A percentile compares a stretch with the other conserved stretches of the same genome.
phyloP scores from a whole-genome alignment of 2,113 vertebrate genomes.

The cattle (Bos taurus) region ARS-UCD2.0 NC_037338.1:31690001-31690500 shows the following conservation, averaged over 20 bases:
- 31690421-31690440: slow-evolving; percentile 60
- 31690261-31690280: slow-evolving; percentile 5
- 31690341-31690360: neutral
- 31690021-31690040: neutral
- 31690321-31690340: neutral
- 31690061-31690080: neutral
- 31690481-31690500: slow-evolving; percentile 75
- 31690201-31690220: slow-evolving; percentile 9
- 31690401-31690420: slow-evolving; percentile 73
- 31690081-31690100: slow-evolving; percentile 45
- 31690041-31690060: neutral
- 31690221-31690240: neutral
- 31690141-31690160: slow-evolving; percentile 52
- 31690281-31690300: slow-evolving; percentile 8
- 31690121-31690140: slow-evolving; percentile 19
- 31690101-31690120: slow-evolving; percentile 45
- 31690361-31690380: neutral
- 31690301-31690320: neutral
- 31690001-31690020: neutral
- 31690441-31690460: slow-evolving; percentile 74
- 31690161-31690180: slow-evolving; percentile 8
- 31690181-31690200: neutral
- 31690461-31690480: slow-evolving; percentile 71
- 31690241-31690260: neutral
- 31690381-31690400: slow-evolving; percentile 32